Conservation (phyloP, 2,113 vertebrate genomes). For the Mormyrus lacerda region DNA sequence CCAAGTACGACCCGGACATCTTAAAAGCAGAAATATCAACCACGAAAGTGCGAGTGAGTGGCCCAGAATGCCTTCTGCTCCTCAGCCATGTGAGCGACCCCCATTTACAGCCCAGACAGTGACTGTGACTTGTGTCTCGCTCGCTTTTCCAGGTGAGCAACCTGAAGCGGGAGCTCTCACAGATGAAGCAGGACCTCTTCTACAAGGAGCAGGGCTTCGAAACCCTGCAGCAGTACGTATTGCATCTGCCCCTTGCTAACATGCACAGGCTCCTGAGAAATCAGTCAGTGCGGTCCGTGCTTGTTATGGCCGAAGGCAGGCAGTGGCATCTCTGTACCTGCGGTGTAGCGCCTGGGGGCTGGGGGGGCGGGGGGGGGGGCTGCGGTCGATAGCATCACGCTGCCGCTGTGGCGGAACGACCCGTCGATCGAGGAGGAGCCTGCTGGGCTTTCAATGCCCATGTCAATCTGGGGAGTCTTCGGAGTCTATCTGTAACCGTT, state of each 20-base stretch:
- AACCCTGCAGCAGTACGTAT: constrained; percentile 71
- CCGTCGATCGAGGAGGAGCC: background rate
- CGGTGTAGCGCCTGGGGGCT: background rate
- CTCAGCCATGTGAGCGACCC: background rate
- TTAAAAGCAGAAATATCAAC: constrained; percentile 80
- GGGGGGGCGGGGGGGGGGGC: background rate
- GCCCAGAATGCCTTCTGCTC: too few relatives aligned
- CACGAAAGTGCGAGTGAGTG: constrained; percentile 73
- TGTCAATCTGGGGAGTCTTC: background rate
- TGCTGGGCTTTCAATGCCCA: background rate
- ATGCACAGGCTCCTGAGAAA: background rate
- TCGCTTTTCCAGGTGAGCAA: constrained; percentile 66
- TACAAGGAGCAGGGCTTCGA: constrained; percentile 80
- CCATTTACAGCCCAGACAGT: background rate
- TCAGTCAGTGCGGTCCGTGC: background rate
- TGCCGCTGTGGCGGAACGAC: background rate
- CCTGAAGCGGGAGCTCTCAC: constrained; percentile 72
- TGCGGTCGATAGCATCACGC: background rate
- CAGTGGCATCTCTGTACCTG: background rate
- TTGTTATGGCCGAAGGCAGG: background rate
- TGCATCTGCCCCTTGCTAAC: background rate
- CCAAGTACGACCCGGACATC: constrained; percentile 79
- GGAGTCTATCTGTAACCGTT: background rate
- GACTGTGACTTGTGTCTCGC: background rate
- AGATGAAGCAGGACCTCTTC: constrained; percentile 77